These are phyloP conservation scores for Tupaia tana DNA, from an alignment of 2,113 vertebrate species.

Conservation along the genomic window DNA sequence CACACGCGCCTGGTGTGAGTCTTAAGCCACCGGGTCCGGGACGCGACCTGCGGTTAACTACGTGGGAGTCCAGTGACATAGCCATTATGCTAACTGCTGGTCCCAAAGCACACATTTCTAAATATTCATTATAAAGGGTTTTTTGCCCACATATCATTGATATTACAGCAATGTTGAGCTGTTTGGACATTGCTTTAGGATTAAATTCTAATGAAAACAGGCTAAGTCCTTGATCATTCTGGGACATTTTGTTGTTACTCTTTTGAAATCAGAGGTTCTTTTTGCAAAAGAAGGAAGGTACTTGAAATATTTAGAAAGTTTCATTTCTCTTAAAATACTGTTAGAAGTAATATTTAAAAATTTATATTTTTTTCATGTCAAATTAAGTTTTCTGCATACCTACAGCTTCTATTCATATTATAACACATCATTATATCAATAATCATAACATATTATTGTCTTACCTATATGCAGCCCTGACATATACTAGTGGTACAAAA, in stretches of 20 bases:
- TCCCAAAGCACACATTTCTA: neutral
- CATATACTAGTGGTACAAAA: neutral
- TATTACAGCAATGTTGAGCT: neutral
- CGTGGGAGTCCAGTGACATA: too few species aligned
- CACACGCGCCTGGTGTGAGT: too few species aligned
- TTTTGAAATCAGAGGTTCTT: neutral
- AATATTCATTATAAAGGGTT: neutral
- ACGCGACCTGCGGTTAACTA: too few species aligned
- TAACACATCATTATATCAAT: too few species aligned
- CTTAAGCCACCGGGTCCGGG: too few species aligned
- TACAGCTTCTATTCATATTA: neutral
- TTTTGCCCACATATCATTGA: neutral
- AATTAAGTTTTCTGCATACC: neutral
- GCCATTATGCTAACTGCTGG: too few species aligned
- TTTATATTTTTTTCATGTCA: neutral
- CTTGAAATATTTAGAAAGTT: neutral
- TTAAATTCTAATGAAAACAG: neutral
- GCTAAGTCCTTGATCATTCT: neutral
- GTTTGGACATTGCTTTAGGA: neutral
- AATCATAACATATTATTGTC: neutral
- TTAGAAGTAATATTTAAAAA: neutral
- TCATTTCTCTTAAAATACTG: neutral
- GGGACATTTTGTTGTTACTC: neutral
- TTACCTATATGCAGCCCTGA: neutral
- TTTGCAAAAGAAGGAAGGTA: neutral